phyloP scores from a whole-genome alignment of 23 tunicate species.

The Clavelina lepadiformis region DNA sequence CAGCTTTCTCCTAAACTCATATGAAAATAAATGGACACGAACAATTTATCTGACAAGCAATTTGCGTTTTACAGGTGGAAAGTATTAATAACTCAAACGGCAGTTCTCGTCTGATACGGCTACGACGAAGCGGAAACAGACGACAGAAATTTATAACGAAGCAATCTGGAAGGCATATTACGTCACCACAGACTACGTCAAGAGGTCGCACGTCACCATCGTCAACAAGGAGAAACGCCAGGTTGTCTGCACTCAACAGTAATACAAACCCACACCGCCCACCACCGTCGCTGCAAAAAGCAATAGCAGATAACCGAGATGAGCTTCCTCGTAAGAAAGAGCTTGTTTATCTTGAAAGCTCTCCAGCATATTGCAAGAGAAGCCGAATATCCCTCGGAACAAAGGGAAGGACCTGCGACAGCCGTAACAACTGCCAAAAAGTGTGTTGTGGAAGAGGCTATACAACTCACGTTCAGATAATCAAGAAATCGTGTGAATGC shows the following conservation, averaged over 20 bases:
- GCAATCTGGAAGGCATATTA: neutral
- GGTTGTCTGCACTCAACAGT: slow-evolving; percentile 1
- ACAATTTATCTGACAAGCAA: no score
- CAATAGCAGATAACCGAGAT: neutral
- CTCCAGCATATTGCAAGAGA: slow-evolving; percentile 57
- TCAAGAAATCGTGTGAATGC: slow-evolving; percentile 65
- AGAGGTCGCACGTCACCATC: no score
- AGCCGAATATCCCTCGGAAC: slow-evolving; percentile 70
- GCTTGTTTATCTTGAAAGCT: slow-evolving; percentile 70
- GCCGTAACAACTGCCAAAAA: slow-evolving; percentile 43
- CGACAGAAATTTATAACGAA: slow-evolving; percentile 6
- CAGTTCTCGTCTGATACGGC: slow-evolving; percentile 26
- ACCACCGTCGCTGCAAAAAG: neutral
- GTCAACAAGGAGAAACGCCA: no score
- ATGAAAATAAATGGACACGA: no score
- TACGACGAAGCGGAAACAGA: slow-evolving; percentile 34
- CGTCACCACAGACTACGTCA: no score
- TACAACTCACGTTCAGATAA: slow-evolving; percentile 59
- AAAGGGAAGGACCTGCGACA: slow-evolving; percentile 66
- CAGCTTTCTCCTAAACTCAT: no score
- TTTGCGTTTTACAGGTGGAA: slow-evolving; percentile 23
- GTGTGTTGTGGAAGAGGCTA: slow-evolving; percentile 85
- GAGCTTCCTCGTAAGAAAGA: slow-evolving; percentile 61
- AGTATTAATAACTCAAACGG: slow-evolving; percentile 50
- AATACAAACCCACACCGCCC: neutral